Conservation (phyloP, 1,140 invertebrate genomes). For the Diachasma alloeum region DNA sequence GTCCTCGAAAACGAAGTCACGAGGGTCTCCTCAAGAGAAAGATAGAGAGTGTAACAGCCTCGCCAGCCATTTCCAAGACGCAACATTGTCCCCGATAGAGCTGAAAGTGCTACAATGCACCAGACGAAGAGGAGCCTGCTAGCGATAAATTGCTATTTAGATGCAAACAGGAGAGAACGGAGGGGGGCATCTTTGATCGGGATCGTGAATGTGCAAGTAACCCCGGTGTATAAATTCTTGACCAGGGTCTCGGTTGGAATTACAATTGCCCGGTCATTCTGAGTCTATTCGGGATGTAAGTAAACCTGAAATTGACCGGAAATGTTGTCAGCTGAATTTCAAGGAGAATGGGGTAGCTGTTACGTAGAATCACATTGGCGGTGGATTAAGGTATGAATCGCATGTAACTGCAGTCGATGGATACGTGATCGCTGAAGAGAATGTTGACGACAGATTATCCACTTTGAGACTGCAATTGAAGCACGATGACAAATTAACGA, state of each 20-base stretch:
- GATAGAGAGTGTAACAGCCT: conserved; percentile 1
- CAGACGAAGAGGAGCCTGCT: neutral
- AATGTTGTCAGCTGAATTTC: conserved; percentile 15
- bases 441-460: neutral
- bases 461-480: neutral
- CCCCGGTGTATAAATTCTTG: neutral
- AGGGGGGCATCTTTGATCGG: conserved; percentile 11
- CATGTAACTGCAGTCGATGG: neutral
- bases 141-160: conserved; percentile 27
- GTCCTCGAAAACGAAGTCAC: conserved; percentile 2
- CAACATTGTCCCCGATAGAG: neutral
- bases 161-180: conserved; percentile 17
- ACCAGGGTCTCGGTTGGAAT: neutral
- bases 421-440: neutral
- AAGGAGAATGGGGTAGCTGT: neutral
- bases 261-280: conserved; percentile 13
- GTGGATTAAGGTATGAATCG: neutral
- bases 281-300: conserved; percentile 1
- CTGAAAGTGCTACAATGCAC: neutral
- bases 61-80: neutral
- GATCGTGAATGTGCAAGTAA: neutral
- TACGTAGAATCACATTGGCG: neutral
- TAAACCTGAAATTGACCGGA: neutral
- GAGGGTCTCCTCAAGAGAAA: neutral
- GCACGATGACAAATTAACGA: too few species aligned